A percentile compares a stretch with the other conserved stretches of the same genome.
Conservation (phyloP, 2,113 vertebrate genomes). For the Arvicanthis niloticus region DNA sequence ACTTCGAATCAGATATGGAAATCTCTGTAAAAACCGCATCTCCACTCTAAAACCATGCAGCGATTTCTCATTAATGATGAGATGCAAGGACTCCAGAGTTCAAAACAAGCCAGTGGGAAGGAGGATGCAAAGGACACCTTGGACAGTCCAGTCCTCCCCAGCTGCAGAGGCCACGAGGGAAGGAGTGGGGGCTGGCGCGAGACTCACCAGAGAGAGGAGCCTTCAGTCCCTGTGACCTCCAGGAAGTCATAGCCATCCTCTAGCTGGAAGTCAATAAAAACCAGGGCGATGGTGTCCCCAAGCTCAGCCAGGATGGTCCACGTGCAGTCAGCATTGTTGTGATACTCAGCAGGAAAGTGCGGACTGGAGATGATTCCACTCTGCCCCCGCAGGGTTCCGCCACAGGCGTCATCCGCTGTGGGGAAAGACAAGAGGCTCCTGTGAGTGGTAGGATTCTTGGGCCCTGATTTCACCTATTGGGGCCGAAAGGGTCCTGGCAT, state of each 20-base stretch:
- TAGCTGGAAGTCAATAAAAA: slow-evolving; percentile 98
- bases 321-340: slow-evolving; percentile 98
- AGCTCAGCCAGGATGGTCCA: slow-evolving; percentile 99
- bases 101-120: neutral
- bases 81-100: neutral
- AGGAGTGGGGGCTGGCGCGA: accelerated
- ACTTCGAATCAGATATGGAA: neutral
- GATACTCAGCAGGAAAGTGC: slow-evolving; percentile 96
- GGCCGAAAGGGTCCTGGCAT: neutral
- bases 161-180: neutral
- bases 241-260: slow-evolving; percentile 98
- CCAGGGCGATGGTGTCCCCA: slow-evolving; percentile 98
- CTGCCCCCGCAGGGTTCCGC: slow-evolving; percentile 96
- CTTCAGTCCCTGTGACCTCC: slow-evolving; percentile 97
- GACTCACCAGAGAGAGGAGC: slow-evolving; percentile 97
- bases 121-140: neutral
- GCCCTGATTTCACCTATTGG: neutral
- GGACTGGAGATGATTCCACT: slow-evolving; percentile 98
- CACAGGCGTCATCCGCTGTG: slow-evolving; percentile 96
- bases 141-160: neutral
- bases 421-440: slow-evolving; percentile 48
- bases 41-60: neutral
- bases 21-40: neutral
- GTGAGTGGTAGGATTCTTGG: neutral
- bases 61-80: neutral